Evolutionary conservation across 2,797 vertebrate genomes (phyloP).

Genomic region (Mormyrus proboscirostris): DNA sequence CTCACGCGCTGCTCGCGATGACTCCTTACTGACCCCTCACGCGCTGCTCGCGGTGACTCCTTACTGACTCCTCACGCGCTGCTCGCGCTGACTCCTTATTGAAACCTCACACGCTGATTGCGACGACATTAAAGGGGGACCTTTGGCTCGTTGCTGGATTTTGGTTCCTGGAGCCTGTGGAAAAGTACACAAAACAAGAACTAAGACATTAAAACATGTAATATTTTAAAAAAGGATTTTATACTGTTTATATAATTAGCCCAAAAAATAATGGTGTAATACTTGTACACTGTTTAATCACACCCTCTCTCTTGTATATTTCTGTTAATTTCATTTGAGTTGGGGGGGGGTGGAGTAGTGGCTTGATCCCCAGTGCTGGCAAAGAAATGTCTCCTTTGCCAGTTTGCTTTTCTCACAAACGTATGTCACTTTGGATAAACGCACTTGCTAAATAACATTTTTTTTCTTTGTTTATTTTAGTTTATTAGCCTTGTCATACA

Average conservation of each 20-base stretch:
- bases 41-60: no score
- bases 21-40: no score
- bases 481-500: not conserved
- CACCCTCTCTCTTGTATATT: not conserved
- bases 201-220: not conserved
- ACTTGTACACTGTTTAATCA: not conserved
- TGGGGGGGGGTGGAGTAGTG: not conserved
- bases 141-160: not conserved
- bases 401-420: not conserved
- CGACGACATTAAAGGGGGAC: no score
- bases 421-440: not conserved
- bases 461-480: not conserved
- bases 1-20: no score
- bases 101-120: no score
- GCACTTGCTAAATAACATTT: not conserved
- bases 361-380: not conserved
- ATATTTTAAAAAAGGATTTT: not conserved
- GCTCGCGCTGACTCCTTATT: no score
- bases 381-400: not conserved
- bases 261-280: not conserved
- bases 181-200: not conserved
- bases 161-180: not conserved
- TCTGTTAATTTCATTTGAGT: not conserved
- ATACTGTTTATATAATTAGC: not conserved
- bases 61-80: no score